A percentile compares a stretch with the other conserved stretches of the same genome.
Conservation (phyloP, 1,140 invertebrate species). For the Colletes gigas region DNA sequence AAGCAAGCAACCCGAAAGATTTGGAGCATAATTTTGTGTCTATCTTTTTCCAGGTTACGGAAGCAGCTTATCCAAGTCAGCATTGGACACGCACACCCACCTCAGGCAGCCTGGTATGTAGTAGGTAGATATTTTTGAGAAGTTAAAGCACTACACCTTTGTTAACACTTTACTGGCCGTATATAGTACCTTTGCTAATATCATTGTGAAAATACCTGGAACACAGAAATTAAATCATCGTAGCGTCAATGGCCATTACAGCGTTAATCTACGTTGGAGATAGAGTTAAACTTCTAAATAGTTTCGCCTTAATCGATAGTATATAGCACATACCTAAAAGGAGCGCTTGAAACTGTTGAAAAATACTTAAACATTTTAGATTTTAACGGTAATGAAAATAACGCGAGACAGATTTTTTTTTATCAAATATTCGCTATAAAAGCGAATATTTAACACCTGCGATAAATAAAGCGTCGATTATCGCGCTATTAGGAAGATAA, state of each 20-base stretch:
- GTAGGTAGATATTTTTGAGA: slow-evolving; percentile 78
- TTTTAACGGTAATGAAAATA: too few species aligned
- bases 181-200: too few species aligned
- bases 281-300: background rate
- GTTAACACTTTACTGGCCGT: background rate
- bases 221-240: too few species aligned
- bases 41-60: slow-evolving; percentile 86
- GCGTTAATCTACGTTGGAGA: background rate
- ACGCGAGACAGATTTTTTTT: too few species aligned
- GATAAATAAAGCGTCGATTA: background rate
- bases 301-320: too few species aligned
- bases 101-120: slow-evolving; percentile 91
- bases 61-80: slow-evolving; percentile 89
- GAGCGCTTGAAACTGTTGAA: too few species aligned
- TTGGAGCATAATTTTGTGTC: slow-evolving; percentile 5
- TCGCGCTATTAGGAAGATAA: slow-evolving; percentile 7
- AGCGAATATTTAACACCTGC: background rate
- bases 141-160: slow-evolving; percentile 63
- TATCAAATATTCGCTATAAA: too few species aligned
- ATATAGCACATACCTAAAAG: too few species aligned
- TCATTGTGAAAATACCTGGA: too few species aligned
- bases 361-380: too few species aligned
- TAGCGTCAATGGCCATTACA: too few species aligned
- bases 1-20: too few species aligned
- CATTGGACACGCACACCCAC: slow-evolving; percentile 91